Base-by-base conservation (phyloP, 35 echinoderm and acorn worm species). In the Apostichopus japonicus region DNA sequence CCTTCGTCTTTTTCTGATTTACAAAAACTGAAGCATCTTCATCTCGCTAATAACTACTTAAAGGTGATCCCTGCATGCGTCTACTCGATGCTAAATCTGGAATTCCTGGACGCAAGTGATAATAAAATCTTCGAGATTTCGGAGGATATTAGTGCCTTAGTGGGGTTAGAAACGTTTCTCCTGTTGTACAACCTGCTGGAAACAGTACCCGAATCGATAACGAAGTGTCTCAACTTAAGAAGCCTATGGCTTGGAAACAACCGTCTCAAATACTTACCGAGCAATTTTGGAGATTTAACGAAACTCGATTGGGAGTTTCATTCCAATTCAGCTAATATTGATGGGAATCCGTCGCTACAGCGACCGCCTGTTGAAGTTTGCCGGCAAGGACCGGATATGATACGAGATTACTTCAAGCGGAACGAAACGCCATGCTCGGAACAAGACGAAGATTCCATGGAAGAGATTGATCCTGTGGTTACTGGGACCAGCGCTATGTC, bases 211-310 rank as follows among this genome's bases (percentile, higher is more conserved):
- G 97, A 96, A 5, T 54, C 86, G 7, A 78, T 99, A 13, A 79
- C 95, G 55, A 93, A 94, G 10, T 99, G 97, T 62, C 53, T 79
- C 22, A 92, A 79, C 1, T 78, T 99, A 5, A 79, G 82, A n/a
- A 96, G 87, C 67, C 77, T 99, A 6, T 99, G 97, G 97, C 87
- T 99, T 1, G 97, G 95, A 4, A 95, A 95, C 61, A 99, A 99
- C 77, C 63, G 93, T 5, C 77, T 99, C 11, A 91, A 56, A 4
- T 78, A 78, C 13, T 65, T 99, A 53, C 97, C 97, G 14, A 83
- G 92, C 19, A 83, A 92, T 33, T 91, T 99, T 58, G 97, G 95
- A 4, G 58, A 94, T 16, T 77, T 99, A 9, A 54, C 76, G 9
- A 76, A 81, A 8, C 56, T 99, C 15, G 95, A 99, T 65, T 99